Base-by-base conservation (phyloP, 2,797 vertebrate genomes). In the Ctenochaetus hawaiiensis region DNA sequence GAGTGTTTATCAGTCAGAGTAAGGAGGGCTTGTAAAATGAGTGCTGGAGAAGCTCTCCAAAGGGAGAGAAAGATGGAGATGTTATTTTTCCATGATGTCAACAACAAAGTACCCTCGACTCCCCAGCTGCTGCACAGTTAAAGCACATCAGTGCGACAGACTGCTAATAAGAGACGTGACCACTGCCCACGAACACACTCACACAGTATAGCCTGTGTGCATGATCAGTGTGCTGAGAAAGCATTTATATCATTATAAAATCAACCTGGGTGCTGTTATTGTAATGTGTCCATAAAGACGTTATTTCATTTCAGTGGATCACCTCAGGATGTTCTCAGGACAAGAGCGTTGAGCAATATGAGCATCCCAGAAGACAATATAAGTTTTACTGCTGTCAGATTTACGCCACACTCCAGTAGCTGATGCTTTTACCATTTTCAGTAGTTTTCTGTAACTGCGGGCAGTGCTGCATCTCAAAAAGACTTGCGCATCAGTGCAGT, bases 1-100 rank as follows among this genome's bases (percentile, higher is more conserved):
- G 59, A 72, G 62, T 72, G 67, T 72, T 66, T 64, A 72, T 66
- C 23, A 69, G 70, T 4, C 39, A 22, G 30, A 37, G n/a, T 26
- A 16, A 59, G 72, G 68, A 75, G 67, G 17, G 71, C 52, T 65
- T 67, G 49, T 77, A 62, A 85, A 75, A 61, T 16, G 43, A 81
- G 11, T 54, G n/a, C 6, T 18, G 69, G 67, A 13, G 66, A 41
- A 57, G 60, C 22, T 73, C 53, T 72, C 75, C 82, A 58, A 10
- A 60, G 82, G 72, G 66, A 82, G 65, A 22, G 48, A 39, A 57
- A 67, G 57, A 76, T 67, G 73, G 81, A 86, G 53, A 83, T 80
- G 64, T 66, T 73, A 23, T 87, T 84, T 90, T 88, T 92, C 85
- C 89, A 81, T 91, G 81, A 92, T 85, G 87, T 91, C 87, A 91